A percentile compares a stretch with the other conserved stretches of the same genome.
phyloP scores from a whole-genome alignment of 2,888 invertebrate genomes.

The Rhingia rostrata region DNA sequence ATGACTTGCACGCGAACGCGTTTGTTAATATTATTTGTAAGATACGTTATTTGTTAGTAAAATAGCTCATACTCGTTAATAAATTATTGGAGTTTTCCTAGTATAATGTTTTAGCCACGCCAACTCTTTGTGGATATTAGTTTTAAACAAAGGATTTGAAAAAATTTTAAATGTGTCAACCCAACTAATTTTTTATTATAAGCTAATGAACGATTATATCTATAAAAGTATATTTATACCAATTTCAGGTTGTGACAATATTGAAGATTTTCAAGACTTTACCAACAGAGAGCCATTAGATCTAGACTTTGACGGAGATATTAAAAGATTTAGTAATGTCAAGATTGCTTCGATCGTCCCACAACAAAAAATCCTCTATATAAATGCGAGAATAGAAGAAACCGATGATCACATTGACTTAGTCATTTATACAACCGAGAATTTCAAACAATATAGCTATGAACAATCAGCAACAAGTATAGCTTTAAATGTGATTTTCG shows the following conservation, averaged over 20 bases:
- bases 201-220: not conserved
- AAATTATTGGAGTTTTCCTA: no score
- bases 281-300: conserved; percentile 23
- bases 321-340: conserved; percentile 64
- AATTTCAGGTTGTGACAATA: conserved; percentile 31
- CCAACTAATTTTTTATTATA: no score
- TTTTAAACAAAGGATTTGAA: no score
- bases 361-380: conserved; percentile 74
- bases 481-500: conserved; percentile 69
- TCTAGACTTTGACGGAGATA: conserved; percentile 13
- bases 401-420: conserved; percentile 37
- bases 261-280: not conserved
- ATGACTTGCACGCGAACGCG: no score
- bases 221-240: not conserved
- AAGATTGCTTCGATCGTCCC: conserved; percentile 67
- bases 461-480: conserved; percentile 75
- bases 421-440: conserved; percentile 75
- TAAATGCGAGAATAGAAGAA: conserved; percentile 75
- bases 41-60: no score
- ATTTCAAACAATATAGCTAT: conserved; percentile 75
- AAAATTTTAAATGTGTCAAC: no score
- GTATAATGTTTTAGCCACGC: no score
- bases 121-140: no score
- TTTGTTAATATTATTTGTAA: no score
- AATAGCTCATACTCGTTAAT: no score